Percentiles rank a stretch among this genome's conserved stretches.
Evolutionary conservation across 2,113 vertebrate species (phyloP).

Genomic region (Silurus meridionalis): DNA sequence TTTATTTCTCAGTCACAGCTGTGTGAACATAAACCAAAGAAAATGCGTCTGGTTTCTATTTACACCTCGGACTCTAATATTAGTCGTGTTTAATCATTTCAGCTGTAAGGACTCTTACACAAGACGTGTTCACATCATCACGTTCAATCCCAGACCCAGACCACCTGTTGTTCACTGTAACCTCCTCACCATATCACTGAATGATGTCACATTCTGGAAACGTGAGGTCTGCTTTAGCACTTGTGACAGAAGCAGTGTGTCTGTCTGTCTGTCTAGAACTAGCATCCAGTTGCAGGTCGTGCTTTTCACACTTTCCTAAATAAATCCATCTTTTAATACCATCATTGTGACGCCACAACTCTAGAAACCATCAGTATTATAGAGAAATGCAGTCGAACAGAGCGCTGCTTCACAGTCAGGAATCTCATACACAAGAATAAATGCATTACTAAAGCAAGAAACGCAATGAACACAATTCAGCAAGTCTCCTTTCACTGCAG

Average conservation of each 20-base stretch:
- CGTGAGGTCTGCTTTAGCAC: not conserved
- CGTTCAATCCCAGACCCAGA: not conserved
- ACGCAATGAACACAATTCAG: no score
- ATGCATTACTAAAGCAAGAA: no score
- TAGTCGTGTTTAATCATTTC: conserved; percentile 16
- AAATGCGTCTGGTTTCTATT: conserved; percentile 16
- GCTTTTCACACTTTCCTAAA: no score
- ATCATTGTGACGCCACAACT: no score
- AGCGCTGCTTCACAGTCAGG: no score
- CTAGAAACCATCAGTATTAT: no score
- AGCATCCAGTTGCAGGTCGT: no score
- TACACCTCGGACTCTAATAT: not conserved
- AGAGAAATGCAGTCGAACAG: no score
- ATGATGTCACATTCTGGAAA: not conserved
- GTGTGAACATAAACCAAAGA: not conserved
- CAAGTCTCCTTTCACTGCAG: no score
- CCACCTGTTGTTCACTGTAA: conserved; percentile 6
- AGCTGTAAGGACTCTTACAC: conserved; percentile 20
- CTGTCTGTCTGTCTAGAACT: not conserved
- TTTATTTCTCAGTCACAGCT: not conserved
- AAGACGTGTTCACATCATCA: conserved; percentile 1
- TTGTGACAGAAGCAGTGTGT: conserved; percentile 4
- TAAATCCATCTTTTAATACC: no score
- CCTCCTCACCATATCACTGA: not conserved
- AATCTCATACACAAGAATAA: no score